Percentiles rank a stretch among this genome's conserved stretches.
phyloP scores from a whole-genome alignment of 2,888 invertebrate genomes.

The Xylota segnis region DNA sequence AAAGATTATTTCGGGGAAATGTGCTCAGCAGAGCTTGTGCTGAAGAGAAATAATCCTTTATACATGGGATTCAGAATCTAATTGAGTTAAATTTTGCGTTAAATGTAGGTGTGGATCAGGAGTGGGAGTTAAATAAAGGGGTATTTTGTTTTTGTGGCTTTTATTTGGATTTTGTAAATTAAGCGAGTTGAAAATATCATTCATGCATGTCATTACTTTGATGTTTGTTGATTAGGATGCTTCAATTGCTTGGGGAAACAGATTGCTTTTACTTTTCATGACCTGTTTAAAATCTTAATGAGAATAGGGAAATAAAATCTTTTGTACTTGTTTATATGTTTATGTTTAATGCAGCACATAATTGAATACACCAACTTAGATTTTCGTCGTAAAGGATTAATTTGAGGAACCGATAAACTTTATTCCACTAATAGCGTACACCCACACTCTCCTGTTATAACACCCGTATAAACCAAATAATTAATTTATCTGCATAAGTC shows the following conservation, averaged over 20 bases:
- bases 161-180: constrained; percentile 4
- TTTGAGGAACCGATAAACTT: too few species aligned
- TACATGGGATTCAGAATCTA: not conserved
- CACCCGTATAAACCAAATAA: too few species aligned
- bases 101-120: not conserved
- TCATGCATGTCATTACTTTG: constrained; percentile 14
- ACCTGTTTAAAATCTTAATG: constrained; percentile 3
- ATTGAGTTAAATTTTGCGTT: constrained; percentile 18
- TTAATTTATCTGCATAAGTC: too few species aligned
- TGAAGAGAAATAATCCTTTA: constrained; percentile 3
- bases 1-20: constrained; percentile 7
- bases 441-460: too few species aligned
- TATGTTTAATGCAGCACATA: not conserved
- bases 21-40: not conserved
- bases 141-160: constrained; percentile 13
- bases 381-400: too few species aligned
- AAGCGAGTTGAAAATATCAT: constrained; percentile 20
- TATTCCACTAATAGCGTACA: too few species aligned
- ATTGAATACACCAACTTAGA: not conserved
- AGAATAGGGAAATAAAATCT: not conserved
- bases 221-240: constrained; percentile 11
- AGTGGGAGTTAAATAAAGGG: constrained; percentile 4
- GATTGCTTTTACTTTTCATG: constrained; percentile 3
- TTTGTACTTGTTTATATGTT: not conserved
- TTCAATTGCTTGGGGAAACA: not conserved